Evolutionary conservation across 2,888 invertebrate species (phyloP), one percentile per base, ranked within the genome.

Genomic region (Volucella zonaria): DNA sequence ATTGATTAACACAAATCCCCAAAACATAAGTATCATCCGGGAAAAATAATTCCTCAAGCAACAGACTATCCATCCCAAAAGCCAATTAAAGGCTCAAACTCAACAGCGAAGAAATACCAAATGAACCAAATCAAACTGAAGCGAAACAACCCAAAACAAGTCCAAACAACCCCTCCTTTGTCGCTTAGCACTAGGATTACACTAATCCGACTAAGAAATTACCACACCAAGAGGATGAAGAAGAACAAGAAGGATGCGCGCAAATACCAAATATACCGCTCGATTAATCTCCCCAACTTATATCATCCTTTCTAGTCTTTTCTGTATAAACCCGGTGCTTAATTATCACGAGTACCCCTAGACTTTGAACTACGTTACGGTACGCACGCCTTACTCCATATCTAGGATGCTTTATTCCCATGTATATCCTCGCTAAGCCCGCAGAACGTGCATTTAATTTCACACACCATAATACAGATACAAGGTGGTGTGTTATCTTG

Each of bases 371-470:
- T 31, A 31, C 31, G 31, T 31, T 56, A 31, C 40, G 11, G 31
- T 40, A 71, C 45, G 62, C 43, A 54, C 18, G 11, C 51, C 12
- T 12, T 10, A 12, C 31, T 40, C 8, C 49, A 47, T 52, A 31
- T 43, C 71, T 31, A 31, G 40, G 47, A 40, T 43, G 38, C 59
- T 31, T 31, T 31, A 31, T 31, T 61, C 47, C 12, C 18, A 54
- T 52, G 14, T 40, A 54, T 59, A 85, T 80, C 85, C 71, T 43
- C 9, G 75, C 70, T 80, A 80, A 80, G 51, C 67, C 76, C 58
- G 61, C 62, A 18, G 66, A 73, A 85, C 85, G 80, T 81, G 85
- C 85, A 85, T 85, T 71, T 73, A 85, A 85, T 81, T 85, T 85
- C 85, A 85, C 85, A 85, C 85, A 76, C 85, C 85, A 85, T 85